Conservation (phyloP, 2,797 vertebrate genomes). For the Capromys pilorides region DNA sequence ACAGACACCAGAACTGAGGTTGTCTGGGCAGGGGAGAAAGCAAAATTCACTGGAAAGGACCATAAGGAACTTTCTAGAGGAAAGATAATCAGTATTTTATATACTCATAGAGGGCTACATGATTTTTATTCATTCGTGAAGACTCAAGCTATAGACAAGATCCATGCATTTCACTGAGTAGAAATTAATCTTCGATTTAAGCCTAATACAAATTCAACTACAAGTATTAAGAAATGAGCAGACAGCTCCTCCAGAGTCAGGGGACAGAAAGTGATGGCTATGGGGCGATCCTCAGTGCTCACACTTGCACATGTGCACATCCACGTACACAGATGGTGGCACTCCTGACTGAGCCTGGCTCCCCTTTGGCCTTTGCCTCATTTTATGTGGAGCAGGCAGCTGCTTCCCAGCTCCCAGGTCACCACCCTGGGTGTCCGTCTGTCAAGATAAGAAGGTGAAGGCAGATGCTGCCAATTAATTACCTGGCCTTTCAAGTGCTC, state of each 20-base stretch:
- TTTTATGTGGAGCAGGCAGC: conserved; percentile 81
- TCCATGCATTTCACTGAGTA: background rate
- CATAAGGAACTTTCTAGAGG: background rate
- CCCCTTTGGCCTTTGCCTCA: conserved; percentile 75
- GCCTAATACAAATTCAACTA: background rate
- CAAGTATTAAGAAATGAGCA: background rate
- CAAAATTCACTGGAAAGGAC: background rate
- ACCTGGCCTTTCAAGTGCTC: conserved; percentile 88
- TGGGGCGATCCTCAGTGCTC: background rate
- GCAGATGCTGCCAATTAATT: conserved; percentile 88
- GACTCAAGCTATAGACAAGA: background rate
- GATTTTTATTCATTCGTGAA: background rate
- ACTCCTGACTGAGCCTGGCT: conserved; percentile 61
- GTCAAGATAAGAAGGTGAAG: conserved; percentile 88
- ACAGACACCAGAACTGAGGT: background rate
- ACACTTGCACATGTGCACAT: background rate
- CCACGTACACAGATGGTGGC: conserved; percentile 54
- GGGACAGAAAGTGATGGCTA: background rate
- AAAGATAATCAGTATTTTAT: background rate
- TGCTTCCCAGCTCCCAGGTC: conserved; percentile 81
- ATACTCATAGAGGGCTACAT: background rate
- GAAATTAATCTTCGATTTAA: background rate
- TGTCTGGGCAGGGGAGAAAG: too few species aligned
- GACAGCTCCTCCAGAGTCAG: background rate
- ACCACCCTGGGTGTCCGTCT: conserved; percentile 81